Conservation (phyloP, 1,140 invertebrate genomes). For the Bombus waltoni region DNA sequence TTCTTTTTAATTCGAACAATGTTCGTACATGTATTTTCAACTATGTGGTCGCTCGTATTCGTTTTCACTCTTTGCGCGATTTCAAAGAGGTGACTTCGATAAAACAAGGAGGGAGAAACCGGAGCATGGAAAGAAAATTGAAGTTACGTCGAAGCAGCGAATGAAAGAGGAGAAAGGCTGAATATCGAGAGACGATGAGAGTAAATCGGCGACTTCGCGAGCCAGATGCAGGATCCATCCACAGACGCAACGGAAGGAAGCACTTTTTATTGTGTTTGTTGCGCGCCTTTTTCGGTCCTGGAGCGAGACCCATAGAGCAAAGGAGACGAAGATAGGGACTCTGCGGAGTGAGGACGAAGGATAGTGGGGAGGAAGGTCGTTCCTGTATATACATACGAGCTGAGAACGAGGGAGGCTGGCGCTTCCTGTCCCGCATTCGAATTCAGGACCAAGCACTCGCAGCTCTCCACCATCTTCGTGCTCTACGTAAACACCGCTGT, state of each 20-base stretch:
- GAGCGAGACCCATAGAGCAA: conserved; percentile 27
- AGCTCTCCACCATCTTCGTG: not conserved
- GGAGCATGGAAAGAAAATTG: no score
- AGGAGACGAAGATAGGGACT: not conserved
- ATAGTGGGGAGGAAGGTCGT: conserved; percentile 35
- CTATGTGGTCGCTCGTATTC: no score
- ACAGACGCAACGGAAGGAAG: conserved; percentile 78
- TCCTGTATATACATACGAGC: conserved; percentile 25
- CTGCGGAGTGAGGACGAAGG: conserved; percentile 26
- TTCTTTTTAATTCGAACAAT: no score
- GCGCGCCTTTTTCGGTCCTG: conserved; percentile 70
- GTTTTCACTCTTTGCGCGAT: no score
- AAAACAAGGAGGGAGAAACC: not conserved
- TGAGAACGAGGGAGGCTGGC: conserved; percentile 47
- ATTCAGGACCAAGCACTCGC: conserved; percentile 26
- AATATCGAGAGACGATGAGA: conserved; percentile 42
- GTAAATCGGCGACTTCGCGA: conserved; percentile 45
- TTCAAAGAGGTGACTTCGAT: no score
- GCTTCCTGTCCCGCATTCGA: conserved; percentile 69
- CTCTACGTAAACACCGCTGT: conserved; percentile 29
- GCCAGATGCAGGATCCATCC: conserved; percentile 71
- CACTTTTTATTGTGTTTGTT: conserved; percentile 77
- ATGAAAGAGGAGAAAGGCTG: not conserved
- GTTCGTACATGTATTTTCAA: no score
- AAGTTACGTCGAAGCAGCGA: not conserved